Conservation (phyloP, 1,140 invertebrate species). For the Pomacea maculata region DNA sequence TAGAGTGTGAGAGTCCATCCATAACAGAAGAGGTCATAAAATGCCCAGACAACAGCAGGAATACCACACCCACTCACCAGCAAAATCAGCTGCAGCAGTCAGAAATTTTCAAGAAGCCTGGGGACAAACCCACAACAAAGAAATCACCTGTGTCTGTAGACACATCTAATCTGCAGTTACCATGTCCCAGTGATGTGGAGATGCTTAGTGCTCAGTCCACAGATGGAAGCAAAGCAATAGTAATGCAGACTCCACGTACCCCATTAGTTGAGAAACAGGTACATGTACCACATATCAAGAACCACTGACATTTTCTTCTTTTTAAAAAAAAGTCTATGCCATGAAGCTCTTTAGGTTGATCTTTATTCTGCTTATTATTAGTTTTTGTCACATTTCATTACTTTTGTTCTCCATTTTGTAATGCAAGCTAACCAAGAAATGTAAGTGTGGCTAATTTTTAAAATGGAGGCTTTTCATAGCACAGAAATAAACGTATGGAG, state of each 20-base stretch:
- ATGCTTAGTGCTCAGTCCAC: constrained; percentile 61
- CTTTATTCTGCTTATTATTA: no score
- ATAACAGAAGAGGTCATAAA: not conserved
- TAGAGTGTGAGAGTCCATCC: not conserved
- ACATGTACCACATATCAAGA: not conserved
- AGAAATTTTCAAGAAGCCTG: constrained; percentile 34
- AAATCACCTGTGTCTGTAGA: constrained; percentile 38
- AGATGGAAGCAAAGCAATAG: constrained; percentile 33
- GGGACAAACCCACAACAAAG: constrained; percentile 29
- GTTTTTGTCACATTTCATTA: no score
- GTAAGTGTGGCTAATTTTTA: no score
- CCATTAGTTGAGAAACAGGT: constrained; percentile 10
- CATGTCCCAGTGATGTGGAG: constrained; percentile 50
- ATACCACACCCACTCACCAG: not conserved
- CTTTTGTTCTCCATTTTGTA: no score
- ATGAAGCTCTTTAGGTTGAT: no score
- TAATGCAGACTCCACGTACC: constrained; percentile 17
- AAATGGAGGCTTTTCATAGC: no score
- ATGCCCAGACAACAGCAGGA: not conserved
- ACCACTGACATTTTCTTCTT: no score
- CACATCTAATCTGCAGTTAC: constrained; percentile 31
- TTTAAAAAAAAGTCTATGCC: no score
- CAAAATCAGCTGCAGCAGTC: constrained; percentile 10
- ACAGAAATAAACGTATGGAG: no score
- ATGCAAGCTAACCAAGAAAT: no score